Evolutionary conservation across 2,888 invertebrate genomes (phyloP).

Genomic region (Polia nebulosa): DNA sequence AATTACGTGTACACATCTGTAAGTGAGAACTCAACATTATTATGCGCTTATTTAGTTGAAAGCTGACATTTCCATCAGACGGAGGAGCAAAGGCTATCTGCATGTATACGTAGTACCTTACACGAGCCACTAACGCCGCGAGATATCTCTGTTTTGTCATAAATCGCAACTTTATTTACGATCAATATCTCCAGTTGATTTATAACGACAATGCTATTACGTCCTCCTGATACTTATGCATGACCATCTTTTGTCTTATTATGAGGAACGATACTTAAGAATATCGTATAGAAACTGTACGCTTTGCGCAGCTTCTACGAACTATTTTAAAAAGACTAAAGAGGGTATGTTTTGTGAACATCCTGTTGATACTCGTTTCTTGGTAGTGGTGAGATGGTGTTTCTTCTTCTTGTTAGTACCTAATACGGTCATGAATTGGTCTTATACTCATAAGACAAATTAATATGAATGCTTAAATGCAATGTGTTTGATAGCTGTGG

Average conservation of each 20-base stretch:
- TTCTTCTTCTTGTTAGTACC: conserved; percentile 27
- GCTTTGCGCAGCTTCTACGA: conserved; percentile 16
- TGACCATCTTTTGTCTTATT: conserved; percentile 72
- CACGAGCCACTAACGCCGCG: conserved; percentile 69
- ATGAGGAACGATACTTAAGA: conserved; percentile 56
- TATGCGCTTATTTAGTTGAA: conserved; percentile 74
- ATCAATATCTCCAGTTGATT: conserved; percentile 85
- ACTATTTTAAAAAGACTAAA: conserved; percentile 2
- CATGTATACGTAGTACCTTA: conserved; percentile 66
- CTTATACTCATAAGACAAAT: conserved; percentile 45
- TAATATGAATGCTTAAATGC: conserved; percentile 20
- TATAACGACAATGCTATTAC: conserved; percentile 84
- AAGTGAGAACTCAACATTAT: conserved; percentile 65
- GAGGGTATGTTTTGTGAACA: conserved; percentile 30
- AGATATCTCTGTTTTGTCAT: conserved; percentile 85
- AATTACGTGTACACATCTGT: conserved; percentile 27
- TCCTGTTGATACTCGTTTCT: conserved; percentile 37
- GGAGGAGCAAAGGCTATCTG: conserved; percentile 79
- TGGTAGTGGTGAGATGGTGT: conserved; percentile 16
- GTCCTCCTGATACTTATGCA: conserved; percentile 70
- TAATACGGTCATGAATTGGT: conserved; percentile 17
- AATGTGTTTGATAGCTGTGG: conserved; percentile 8
- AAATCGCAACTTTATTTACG: conserved; percentile 86
- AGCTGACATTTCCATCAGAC: conserved; percentile 78
- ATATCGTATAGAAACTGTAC: conserved; percentile 26